Base-by-base conservation (phyloP, 2,797 vertebrate genomes). In the Stomatorhinus walkeri region DNA sequence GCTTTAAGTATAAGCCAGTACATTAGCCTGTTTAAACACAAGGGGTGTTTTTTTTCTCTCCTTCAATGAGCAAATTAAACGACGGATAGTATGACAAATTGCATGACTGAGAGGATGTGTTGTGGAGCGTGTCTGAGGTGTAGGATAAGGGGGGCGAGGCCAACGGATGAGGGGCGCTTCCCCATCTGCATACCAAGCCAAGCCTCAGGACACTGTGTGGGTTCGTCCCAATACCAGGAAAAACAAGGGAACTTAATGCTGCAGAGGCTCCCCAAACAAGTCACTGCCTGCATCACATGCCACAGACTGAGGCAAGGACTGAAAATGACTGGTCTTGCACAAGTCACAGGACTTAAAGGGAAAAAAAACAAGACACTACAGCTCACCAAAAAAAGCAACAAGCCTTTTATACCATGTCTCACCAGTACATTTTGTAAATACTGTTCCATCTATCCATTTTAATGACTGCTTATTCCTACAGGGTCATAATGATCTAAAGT, bases 271-370 rank as follows among this genome's bases (percentile, higher is more conserved):
- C 91, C 83, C 89, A 91, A 88, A 89, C 91, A 91, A 91, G 93
- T 88, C 72, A 87, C 72, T 81, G 91, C 87, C 89, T 85, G 3
- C 90, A 89, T 96, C 96, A 95, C 96, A 95, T 94, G 95, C 91
- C 86, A 87, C 22, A 85, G 4, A 89, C 85, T 12, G 88, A 92
- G 79, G 90, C 93, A 84, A 91, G 90, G 93, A 92, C 92, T 24
- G 93, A 90, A 89, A 40, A 61, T 61, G 22, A 89, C 85, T 91
- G 92, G 68, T 2, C 92, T 92, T 90, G 89, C 90, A 91, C 76
- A 85, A 28, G 92, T 93, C 94, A 94, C 93, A 92, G 92, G 93
- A 94, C 94, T 92, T 91, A 92, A 59, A 89, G 22, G 46, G 87
- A 92, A 32, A 85, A 85, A 89, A 79, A 79, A 90, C 64, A 86